These are phyloP conservation scores for Apus apus DNA, from an alignment of 2,113 vertebrate species.

Conservation along the genomic window DNA sequence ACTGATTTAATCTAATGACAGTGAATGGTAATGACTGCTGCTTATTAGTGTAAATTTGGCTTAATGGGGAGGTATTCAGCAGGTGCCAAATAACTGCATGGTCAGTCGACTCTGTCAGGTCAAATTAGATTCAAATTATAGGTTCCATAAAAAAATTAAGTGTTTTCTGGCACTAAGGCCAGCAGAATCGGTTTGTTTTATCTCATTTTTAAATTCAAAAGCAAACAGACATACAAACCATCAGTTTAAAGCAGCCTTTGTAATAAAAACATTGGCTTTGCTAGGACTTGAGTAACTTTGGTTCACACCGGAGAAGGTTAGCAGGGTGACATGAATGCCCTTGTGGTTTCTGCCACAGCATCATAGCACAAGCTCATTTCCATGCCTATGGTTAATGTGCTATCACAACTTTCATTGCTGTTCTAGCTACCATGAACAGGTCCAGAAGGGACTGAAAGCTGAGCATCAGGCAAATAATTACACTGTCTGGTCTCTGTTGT, in stretches of 20 bases:
- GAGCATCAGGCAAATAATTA: neutral
- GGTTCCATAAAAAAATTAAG: neutral
- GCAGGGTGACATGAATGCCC: neutral
- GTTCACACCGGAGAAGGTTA: neutral
- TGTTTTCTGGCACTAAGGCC: neutral
- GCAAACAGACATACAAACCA: neutral
- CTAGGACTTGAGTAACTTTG: neutral
- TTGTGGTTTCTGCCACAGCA: neutral
- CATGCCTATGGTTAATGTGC: neutral
- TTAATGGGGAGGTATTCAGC: conserved; percentile 55
- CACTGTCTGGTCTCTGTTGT: neutral
- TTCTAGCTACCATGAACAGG: neutral
- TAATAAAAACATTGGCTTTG: neutral
- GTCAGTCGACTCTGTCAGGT: conserved; percentile 69
- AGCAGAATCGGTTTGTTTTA: neutral
- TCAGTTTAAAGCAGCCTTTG: neutral
- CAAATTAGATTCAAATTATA: conserved; percentile 65
- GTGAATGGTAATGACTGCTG: conserved; percentile 50
- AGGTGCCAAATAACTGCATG: conserved; percentile 64
- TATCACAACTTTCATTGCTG: neutral
- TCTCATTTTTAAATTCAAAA: neutral
- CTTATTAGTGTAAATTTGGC: conserved; percentile 60
- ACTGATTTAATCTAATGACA: conserved; percentile 15
- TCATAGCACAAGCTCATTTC: neutral
- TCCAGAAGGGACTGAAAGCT: neutral